Conservation (phyloP, 35 echinoderm and acorn worm genomes). For the Diadema setosum region DNA sequence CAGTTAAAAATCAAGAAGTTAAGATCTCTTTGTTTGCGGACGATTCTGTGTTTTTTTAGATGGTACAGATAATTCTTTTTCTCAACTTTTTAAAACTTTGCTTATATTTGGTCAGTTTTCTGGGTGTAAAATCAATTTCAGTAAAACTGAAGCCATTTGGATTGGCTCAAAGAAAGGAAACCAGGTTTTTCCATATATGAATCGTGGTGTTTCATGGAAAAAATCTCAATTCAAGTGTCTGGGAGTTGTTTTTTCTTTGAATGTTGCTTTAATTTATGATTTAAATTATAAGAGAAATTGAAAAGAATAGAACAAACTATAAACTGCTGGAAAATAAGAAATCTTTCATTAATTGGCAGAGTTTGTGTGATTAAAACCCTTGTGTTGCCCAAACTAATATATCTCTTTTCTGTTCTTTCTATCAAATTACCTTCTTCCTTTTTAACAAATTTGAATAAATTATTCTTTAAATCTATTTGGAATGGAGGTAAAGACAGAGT, state of each 20-base stretch:
- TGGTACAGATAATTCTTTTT: not conserved
- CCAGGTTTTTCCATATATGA: not conserved
- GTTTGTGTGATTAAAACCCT: not conserved
- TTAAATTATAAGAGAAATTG: not conserved
- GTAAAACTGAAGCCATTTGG: not conserved
- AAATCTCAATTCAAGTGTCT: not conserved
- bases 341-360: not conserved
- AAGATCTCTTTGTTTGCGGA: slow-evolving; percentile 17
- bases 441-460: no score
- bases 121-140: not conserved
- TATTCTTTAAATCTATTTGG: no score
- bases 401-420: not conserved
- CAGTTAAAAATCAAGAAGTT: not conserved
- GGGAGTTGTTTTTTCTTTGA: not conserved
- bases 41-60: slow-evolving; percentile 8
- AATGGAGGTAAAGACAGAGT: no score
- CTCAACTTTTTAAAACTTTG: slow-evolving; percentile 8
- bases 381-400: not conserved
- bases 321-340: not conserved
- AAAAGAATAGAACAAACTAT: not conserved
- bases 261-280: not conserved
- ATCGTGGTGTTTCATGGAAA: not conserved
- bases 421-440: no score
- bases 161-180: slow-evolving; percentile 1
- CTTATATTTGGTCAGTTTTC: not conserved